Base-by-base conservation (phyloP, 2,797 vertebrate genomes). In the Octomys mimax region DNA sequence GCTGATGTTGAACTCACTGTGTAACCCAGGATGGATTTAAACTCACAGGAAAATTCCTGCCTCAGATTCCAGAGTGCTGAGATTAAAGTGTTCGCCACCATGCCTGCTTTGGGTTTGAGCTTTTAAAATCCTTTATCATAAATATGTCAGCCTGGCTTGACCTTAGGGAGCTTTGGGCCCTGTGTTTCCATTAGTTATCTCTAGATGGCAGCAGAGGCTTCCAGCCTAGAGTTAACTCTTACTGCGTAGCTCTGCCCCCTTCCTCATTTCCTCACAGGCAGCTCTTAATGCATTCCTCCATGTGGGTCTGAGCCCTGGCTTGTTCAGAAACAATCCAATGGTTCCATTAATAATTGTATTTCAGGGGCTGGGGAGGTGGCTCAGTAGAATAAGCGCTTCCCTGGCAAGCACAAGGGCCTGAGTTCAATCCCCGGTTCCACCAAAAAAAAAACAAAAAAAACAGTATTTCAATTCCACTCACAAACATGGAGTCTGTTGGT, bases 181-280 rank as follows among this genome's bases (percentile, higher is more conserved):
- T 75, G 19, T 26, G 71, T 64, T 95, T 22, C 59, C 80, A 84
- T 16, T 52, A 64, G 33, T 62, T 9, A 54, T 19, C 92, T 81
- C 22, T 81, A 95, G 97, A 59, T 95, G 92, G 89, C 92, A 95
- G 96, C 86, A 97, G 52, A 97, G 80, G 24, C 73, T n/a, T 21
- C 33, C 21, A 70, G 77, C 36, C 42, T 92, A 31, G 28, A 0
- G 10, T n/a, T 77, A 66, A 92, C 75, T 12, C 31, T 54, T 39
- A 42, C 31, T 10, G 1, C 2, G 12, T 1, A 16, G 21, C 24
- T 71, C 26, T 28, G 10, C 33, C 59, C 33, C 70, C 18, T 31
- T 66, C 24, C 9, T 9, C 7, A 26, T 21, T 39, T 36, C 62
- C 68, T 66, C n/a, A 42, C 33, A 22, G 1, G 0, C 12, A 36